phyloP scores from a whole-genome alignment of 2,888 invertebrate genomes.

The Drosophila meridionalis region DNA sequence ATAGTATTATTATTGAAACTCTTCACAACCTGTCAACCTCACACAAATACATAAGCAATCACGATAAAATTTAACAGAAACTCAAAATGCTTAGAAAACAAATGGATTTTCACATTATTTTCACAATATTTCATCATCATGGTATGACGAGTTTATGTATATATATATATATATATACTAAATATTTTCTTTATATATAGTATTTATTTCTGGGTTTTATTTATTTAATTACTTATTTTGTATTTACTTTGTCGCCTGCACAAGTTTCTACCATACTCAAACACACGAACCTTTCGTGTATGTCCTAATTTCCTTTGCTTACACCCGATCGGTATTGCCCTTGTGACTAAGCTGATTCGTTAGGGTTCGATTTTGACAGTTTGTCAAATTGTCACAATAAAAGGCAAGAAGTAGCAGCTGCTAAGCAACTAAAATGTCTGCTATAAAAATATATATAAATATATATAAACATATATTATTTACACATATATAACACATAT shows the following conservation, averaged over 20 bases:
- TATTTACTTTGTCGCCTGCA: constrained; percentile 25
- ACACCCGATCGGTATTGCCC: constrained; percentile 14
- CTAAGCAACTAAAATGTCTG: constrained; percentile 38
- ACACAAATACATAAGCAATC: neutral
- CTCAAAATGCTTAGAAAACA: too few species aligned
- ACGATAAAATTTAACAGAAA: neutral
- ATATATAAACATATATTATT: neutral
- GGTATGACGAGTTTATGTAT: too few species aligned
- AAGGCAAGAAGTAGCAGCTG: constrained; percentile 61
- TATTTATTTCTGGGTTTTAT: too few species aligned
- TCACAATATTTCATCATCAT: too few species aligned
- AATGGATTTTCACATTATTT: too few species aligned
- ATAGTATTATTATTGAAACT: too few species aligned
- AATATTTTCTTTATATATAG: too few species aligned
- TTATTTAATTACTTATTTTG: too few species aligned
- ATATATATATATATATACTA: too few species aligned
- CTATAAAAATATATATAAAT: too few species aligned
- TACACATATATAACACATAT: neutral
- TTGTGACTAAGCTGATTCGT: constrained; percentile 37
- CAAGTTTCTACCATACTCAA: neutral
- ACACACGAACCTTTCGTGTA: constrained; percentile 4
- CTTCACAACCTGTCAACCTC: too few species aligned
- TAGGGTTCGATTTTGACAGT: constrained; percentile 58
- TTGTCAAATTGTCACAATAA: constrained; percentile 63
- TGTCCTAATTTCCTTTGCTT: constrained; percentile 20